Percentiles rank a stretch among this genome's conserved stretches.
Evolutionary conservation across 53 echinoderm and acorn worm species (phyloP).

Genomic region (Arbacia lixula): DNA sequence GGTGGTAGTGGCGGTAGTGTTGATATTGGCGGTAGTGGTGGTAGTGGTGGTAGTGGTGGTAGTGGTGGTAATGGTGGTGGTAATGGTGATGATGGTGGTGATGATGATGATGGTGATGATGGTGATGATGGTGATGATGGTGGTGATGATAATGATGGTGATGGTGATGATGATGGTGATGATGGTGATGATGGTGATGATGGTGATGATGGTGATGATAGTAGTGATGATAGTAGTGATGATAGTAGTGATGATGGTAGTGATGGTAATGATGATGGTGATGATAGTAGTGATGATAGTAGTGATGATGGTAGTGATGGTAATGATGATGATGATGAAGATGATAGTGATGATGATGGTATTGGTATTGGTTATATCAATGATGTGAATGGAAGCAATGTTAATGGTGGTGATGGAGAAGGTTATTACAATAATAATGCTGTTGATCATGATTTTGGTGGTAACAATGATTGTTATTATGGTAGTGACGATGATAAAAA

Average conservation of each 20-base stretch:
- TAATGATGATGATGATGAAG: background rate
- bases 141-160: slow-evolving; percentile 3
- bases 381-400: background rate
- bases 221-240: background rate
- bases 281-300: background rate
- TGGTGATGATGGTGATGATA: background rate
- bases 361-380: background rate
- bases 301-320: background rate
- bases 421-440: background rate
- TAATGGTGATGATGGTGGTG: slow-evolving; percentile 6
- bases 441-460: background rate
- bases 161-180: slow-evolving; percentile 14
- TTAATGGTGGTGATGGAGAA: background rate
- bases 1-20: background rate
- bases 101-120: background rate
- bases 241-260: background rate
- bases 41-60: background rate
- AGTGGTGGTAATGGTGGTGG: background rate
- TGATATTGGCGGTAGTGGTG: background rate
- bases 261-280: background rate
- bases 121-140: slow-evolving; percentile 15
- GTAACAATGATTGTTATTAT: background rate
- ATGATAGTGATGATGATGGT: background rate
- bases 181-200: slow-evolving; percentile 1
- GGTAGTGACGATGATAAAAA: background rate